These are phyloP conservation scores for Ictidomys tridecemlineatus DNA, from an alignment of 2,113 vertebrate genomes.

Conservation along the genomic window DNA sequence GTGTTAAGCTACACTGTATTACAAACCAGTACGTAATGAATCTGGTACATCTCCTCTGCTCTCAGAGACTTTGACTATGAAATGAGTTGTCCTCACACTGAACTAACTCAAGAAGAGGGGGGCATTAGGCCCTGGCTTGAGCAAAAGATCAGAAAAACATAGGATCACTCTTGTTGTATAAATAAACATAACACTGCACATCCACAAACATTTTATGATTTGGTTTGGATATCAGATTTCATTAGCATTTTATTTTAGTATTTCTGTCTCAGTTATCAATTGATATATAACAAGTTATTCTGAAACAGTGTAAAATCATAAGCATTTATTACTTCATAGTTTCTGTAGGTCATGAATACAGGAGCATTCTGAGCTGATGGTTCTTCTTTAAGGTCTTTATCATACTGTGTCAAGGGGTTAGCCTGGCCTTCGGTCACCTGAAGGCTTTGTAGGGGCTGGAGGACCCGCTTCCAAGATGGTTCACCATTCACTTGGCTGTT, in stretches of 20 bases:
- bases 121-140: neutral
- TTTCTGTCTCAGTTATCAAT: neutral
- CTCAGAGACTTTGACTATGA: neutral
- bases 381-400: neutral
- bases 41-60: neutral
- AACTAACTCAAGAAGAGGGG: neutral
- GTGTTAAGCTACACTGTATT: neutral
- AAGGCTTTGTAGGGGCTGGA: neutral
- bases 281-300: neutral
- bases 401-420: too few relatives aligned
- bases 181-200: neutral
- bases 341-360: neutral
- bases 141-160: neutral
- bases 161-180: neutral
- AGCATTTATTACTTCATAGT: neutral
- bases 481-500: neutral
- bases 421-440: neutral
- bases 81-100: neutral
- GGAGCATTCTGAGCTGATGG: neutral
- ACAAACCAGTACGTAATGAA: neutral
- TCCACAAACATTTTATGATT: neutral
- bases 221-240: neutral
- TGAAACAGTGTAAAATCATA: neutral
- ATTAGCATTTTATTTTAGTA: neutral
- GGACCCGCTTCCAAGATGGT: neutral